phyloP scores from a whole-genome alignment of 2,888 invertebrate genomes.

The Chromoteleia sp. region DNA sequence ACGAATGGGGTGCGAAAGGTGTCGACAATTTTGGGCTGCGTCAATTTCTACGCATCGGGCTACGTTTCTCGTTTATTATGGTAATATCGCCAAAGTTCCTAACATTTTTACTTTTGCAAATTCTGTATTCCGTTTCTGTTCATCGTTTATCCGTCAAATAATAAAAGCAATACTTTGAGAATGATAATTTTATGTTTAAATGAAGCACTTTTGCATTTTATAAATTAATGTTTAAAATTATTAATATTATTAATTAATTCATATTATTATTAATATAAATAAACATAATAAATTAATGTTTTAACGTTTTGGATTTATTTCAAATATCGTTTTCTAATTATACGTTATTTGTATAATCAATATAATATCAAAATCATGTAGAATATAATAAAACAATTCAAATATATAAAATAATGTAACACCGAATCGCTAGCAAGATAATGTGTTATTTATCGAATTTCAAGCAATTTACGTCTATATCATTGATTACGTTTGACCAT shows the following conservation, averaged over 20 bases:
- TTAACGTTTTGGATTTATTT: not conserved
- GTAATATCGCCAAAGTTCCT: not conserved
- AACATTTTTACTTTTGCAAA: constrained; percentile 3
- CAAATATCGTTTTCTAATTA: not conserved
- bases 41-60: not conserved
- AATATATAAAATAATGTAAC: constrained; percentile 2
- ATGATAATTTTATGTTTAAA: too few species aligned
- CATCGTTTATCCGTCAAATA: not conserved
- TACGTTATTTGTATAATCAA: not conserved
- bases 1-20: constrained; percentile 11
- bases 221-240: too few species aligned
- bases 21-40: constrained; percentile 17
- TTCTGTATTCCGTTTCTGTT: too few species aligned
- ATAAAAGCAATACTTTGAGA: too few species aligned
- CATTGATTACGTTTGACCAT: constrained; percentile 1
- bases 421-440: constrained; percentile 14
- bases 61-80: constrained; percentile 15
- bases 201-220: too few species aligned
- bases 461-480: constrained; percentile 7
- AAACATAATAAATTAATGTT: too few species aligned
- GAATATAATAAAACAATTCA: constrained; percentile 5
- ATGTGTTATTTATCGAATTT: constrained; percentile 14
- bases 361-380: constrained; percentile 1
- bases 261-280: too few species aligned
- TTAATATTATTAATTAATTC: too few species aligned